phyloP scores from a whole-genome alignment of 2,113 vertebrate genomes.

The Tupaia tana region DNA sequence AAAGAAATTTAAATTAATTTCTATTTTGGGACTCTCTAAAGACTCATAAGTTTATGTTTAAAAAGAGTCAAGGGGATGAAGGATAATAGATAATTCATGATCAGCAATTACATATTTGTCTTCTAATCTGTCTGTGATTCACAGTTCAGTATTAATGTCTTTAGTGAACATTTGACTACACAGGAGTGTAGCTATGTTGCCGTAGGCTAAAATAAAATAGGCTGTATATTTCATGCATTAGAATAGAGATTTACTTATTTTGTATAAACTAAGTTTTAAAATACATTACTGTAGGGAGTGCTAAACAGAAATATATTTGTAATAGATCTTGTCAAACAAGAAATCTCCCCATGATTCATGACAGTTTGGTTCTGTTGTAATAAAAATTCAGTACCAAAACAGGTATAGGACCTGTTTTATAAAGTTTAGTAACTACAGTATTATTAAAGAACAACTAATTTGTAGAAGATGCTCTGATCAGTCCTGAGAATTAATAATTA shows the following conservation, averaged over 20 bases:
- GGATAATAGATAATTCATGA: constrained; percentile 6
- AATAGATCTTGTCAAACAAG: neutral
- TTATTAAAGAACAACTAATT: neutral
- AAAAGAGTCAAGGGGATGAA: constrained; percentile 18
- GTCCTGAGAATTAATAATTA: constrained; percentile 8
- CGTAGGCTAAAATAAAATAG: neutral
- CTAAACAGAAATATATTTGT: neutral
- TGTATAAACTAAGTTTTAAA: constrained; percentile 7
- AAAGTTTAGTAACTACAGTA: neutral
- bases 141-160: constrained; percentile 2
- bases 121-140: neutral
- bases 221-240: constrained; percentile 15
- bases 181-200: constrained; percentile 9
- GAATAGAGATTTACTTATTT: constrained; percentile 13
- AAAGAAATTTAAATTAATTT: neutral
- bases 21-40: neutral
- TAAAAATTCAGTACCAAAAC: neutral
- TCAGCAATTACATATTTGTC: neutral
- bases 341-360: neutral
- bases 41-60: neutral
- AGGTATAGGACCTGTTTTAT: neutral
- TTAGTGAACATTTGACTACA: constrained; percentile 44
- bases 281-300: neutral
- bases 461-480: neutral
- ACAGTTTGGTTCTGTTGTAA: neutral